Conservation (phyloP, 1,140 invertebrate species). For the Lepeophtheirus salmonis region DNA sequence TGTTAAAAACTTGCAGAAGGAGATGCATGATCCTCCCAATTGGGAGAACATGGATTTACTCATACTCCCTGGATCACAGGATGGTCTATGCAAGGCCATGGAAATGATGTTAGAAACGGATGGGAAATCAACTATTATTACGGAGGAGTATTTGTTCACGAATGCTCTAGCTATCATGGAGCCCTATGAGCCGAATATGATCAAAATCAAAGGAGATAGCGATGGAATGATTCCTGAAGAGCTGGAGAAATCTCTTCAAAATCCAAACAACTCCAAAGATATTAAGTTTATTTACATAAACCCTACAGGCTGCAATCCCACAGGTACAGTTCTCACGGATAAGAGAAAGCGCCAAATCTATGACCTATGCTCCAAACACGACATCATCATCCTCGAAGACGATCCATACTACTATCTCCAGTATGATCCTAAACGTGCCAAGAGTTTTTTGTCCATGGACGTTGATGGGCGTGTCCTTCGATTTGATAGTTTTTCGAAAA, state of each 20-base stretch:
- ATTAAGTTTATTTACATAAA: slow-evolving; percentile 37
- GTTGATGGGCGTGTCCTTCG: slow-evolving; percentile 51
- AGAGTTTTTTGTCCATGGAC: slow-evolving; percentile 53
- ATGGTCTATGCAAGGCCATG: slow-evolving; percentile 49
- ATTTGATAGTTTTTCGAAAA: slow-evolving; percentile 60
- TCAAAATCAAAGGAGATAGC: slow-evolving; percentile 1
- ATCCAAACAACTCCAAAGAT: background rate
- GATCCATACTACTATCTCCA: slow-evolving; percentile 60
- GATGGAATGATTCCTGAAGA: slow-evolving; percentile 6
- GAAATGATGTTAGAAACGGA: slow-evolving; percentile 37
- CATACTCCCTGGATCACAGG: slow-evolving; percentile 49
- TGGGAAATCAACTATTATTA: slow-evolving; percentile 41
- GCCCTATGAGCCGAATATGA: background rate
- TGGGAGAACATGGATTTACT: slow-evolving; percentile 38
- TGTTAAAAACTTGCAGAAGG: slow-evolving; percentile 41
- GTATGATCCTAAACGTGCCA: slow-evolving; percentile 38
- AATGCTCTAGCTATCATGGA: slow-evolving; percentile 29
- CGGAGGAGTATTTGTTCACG: slow-evolving; percentile 46
- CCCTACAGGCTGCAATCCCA: slow-evolving; percentile 46
- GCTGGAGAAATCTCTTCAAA: background rate
- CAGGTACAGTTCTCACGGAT: slow-evolving; percentile 41
- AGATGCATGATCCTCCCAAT: slow-evolving; percentile 40
- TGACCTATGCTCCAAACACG: slow-evolving; percentile 46
- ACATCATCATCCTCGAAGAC: slow-evolving; percentile 57
- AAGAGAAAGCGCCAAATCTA: slow-evolving; percentile 49